These are phyloP conservation scores for Alectoris magna DNA, from an alignment of 2,797 vertebrate genomes.

Conservation along the genomic window DNA sequence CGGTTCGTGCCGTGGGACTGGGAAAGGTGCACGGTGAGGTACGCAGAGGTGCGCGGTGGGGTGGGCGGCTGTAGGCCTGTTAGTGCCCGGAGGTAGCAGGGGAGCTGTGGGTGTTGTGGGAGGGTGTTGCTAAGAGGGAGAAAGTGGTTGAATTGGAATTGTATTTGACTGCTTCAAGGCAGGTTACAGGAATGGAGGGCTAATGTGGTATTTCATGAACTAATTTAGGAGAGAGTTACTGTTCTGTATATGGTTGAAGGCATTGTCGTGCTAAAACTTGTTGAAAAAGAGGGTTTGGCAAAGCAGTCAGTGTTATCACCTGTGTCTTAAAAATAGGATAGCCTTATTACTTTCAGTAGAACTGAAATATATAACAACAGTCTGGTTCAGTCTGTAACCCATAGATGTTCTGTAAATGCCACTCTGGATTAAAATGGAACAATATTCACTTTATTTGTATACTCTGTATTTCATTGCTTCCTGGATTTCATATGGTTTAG, in stretches of 20 bases:
- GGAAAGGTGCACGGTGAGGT: too few relatives aligned
- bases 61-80: too few relatives aligned
- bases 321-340: background rate
- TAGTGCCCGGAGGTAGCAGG: too few relatives aligned
- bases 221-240: background rate
- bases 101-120: background rate
- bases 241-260: background rate
- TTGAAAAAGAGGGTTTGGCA: background rate
- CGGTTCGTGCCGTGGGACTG: background rate
- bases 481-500: background rate
- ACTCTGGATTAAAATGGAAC: background rate
- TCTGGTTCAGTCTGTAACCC: background rate
- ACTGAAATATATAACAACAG: background rate
- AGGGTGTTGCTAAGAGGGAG: background rate
- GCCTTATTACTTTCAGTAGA: background rate
- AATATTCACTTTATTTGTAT: background rate
- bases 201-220: background rate
- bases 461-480: background rate
- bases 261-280: background rate
- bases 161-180: background rate
- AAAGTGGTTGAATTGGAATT: background rate
- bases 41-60: too few relatives aligned
- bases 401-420: background rate
- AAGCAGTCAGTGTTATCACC: background rate
- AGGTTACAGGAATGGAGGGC: background rate